Evolutionary conservation across 2,888 invertebrate species (phyloP).

Genomic region (Ectemnius continuus): DNA sequence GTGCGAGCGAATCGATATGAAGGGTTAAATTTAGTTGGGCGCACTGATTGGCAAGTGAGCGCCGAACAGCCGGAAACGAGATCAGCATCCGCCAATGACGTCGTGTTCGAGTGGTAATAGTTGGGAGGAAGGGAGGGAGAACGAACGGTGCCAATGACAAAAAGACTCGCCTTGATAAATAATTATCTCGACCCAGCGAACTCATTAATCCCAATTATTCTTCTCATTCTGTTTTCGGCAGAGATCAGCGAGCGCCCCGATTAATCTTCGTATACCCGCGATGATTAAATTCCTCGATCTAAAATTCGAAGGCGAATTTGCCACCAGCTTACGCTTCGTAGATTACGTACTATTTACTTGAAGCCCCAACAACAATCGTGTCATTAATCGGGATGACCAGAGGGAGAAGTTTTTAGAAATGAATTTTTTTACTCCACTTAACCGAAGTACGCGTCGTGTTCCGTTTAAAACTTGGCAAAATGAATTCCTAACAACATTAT

Average conservation of each 20-base stretch:
- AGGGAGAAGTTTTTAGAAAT: neutral
- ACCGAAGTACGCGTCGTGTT: too few species aligned
- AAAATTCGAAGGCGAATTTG: too few species aligned
- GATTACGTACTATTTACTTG: too few species aligned
- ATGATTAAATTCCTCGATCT: too few species aligned
- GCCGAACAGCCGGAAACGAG: constrained; percentile 49
- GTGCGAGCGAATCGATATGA: constrained; percentile 49
- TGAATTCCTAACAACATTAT: too few species aligned
- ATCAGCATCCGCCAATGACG: constrained; percentile 49
- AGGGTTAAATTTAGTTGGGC: constrained; percentile 45
- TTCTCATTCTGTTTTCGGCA: too few species aligned
- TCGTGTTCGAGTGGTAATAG: constrained; percentile 15
- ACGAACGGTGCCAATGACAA: neutral
- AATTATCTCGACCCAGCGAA: constrained; percentile 34
- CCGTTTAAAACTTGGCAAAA: too few species aligned
- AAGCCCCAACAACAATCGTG: neutral
- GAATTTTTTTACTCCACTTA: neutral
- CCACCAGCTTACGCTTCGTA: too few species aligned
- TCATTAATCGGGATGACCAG: neutral
- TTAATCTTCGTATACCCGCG: too few species aligned
- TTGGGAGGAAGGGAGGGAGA: neutral
- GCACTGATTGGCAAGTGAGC: constrained; percentile 40
- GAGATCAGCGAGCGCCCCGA: too few species aligned
- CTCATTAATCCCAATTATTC: neutral
- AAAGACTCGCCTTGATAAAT: constrained; percentile 29